phyloP scores from a whole-genome alignment of 2,113 vertebrate species.

The Psammodynastes pulverulentus region DNA sequence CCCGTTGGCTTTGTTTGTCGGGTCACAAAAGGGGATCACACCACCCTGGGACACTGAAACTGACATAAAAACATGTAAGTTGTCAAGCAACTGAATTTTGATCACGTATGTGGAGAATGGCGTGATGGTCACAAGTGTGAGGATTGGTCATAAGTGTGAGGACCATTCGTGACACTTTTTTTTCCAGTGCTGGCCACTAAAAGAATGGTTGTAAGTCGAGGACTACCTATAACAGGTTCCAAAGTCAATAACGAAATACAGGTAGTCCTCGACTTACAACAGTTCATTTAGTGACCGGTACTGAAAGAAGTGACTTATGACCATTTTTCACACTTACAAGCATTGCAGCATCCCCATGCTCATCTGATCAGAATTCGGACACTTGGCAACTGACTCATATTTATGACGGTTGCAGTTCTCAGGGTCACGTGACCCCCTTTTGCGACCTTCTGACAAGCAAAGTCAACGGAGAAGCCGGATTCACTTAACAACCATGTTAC shows the following conservation, averaged over 20 bases:
- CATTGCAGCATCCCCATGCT: neutral
- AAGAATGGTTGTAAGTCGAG: neutral
- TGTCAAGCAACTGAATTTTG: neutral
- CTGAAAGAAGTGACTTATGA: neutral
- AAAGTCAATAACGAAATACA: neutral
- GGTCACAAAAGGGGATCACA: neutral
- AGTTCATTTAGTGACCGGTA: neutral
- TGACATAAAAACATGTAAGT: neutral
- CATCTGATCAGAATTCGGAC: neutral
- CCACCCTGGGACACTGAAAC: neutral
- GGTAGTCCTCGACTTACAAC: neutral
- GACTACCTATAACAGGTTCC: neutral
- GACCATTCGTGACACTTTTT: neutral
- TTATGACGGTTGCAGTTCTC: neutral
- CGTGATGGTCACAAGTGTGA: neutral
- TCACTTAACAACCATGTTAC: neutral
- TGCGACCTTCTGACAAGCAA: no score
- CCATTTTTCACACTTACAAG: neutral
- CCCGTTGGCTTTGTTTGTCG: neutral
- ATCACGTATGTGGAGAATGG: neutral
- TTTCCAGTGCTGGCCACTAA: neutral
- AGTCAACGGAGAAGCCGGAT: neutral
- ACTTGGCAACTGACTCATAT: neutral
- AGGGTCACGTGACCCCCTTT: no score
- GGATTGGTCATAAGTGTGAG: neutral